A percentile compares a stretch with the other conserved stretches of the same genome.
These are phyloP conservation scores for Lycocerus yunnanus DNA, from an alignment of 2,888 invertebrate species.

Conservation along the genomic window DNA sequence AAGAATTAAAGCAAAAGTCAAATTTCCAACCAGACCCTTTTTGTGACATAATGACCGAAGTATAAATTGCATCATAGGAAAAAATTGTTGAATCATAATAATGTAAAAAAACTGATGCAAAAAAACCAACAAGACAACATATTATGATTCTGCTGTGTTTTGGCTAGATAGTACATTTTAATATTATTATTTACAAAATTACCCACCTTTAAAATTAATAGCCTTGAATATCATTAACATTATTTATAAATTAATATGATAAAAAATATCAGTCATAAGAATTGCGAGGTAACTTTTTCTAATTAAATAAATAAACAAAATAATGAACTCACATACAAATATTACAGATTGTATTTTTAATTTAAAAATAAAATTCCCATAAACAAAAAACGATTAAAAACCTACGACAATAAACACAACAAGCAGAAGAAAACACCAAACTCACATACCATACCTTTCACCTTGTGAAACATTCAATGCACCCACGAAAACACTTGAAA, in stretches of 20 bases:
- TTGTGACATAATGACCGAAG: too few relatives aligned
- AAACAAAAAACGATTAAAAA: background rate
- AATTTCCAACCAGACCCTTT: too few relatives aligned
- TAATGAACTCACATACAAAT: background rate
- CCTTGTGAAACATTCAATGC: background rate
- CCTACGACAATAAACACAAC: background rate
- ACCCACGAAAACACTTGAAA: background rate
- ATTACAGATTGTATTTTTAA: background rate
- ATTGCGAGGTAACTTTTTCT: too few relatives aligned
- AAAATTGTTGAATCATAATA: background rate
- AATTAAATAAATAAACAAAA: background rate
- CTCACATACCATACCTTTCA: conserved; percentile 17
- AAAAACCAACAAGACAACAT: background rate
- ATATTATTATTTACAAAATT: background rate
- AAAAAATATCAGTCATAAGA: too few relatives aligned
- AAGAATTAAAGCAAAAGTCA: too few relatives aligned
- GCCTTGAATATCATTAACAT: background rate
- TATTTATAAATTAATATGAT: background rate
- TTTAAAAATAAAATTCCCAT: background rate
- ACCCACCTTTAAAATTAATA: background rate
- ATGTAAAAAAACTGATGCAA: background rate
- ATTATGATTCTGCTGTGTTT: background rate
- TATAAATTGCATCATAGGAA: too few relatives aligned
- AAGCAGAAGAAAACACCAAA: conserved; percentile 17
- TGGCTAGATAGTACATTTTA: background rate